Evolutionary conservation across 2,888 invertebrate genomes (phyloP).

Genomic region (Callimorpha dominula): DNA sequence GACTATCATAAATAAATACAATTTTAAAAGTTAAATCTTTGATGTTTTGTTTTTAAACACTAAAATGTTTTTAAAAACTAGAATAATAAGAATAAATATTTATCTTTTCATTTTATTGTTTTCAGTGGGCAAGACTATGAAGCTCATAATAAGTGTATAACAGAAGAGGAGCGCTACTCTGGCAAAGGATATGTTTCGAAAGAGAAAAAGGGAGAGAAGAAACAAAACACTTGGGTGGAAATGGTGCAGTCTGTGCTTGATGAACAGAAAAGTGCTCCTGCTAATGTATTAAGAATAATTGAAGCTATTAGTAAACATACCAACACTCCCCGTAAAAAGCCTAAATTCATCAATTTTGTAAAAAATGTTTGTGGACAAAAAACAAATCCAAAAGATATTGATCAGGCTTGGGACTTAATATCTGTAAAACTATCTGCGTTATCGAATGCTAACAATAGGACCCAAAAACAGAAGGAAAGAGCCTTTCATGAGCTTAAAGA

Average conservation of each 20-base stretch:
- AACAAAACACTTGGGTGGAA: constrained; percentile 94
- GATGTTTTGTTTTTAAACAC: neutral
- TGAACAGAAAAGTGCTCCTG: constrained; percentile 84
- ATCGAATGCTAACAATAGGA: constrained; percentile 70
- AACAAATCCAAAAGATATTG: constrained; percentile 86
- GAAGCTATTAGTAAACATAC: constrained; percentile 89
- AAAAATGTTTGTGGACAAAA: constrained; percentile 88
- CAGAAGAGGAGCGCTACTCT: constrained; percentile 95
- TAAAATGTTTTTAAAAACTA: neutral
- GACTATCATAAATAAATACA: neutral
- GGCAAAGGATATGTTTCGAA: constrained; percentile 92
- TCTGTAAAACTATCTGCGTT: constrained; percentile 85
- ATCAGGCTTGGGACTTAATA: constrained; percentile 89
- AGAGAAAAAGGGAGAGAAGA: constrained; percentile 94
- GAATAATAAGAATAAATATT: neutral
- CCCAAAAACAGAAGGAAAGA: constrained; percentile 54
- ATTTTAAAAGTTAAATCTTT: neutral
- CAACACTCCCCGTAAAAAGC: constrained; percentile 95
- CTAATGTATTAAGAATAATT: constrained; percentile 88
- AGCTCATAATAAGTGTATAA: constrained; percentile 93
- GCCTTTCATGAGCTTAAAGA: constrained; percentile 22
- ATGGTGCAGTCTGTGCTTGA: constrained; percentile 89
- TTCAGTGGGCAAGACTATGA: constrained; percentile 91
- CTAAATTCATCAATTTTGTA: constrained; percentile 93
- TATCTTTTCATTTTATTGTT: neutral